Percentiles rank a stretch among this genome's conserved stretches.
These are phyloP conservation scores for Argyra leucocephala DNA, from an alignment of 2,888 invertebrate species.

Conservation along the genomic window DNA sequence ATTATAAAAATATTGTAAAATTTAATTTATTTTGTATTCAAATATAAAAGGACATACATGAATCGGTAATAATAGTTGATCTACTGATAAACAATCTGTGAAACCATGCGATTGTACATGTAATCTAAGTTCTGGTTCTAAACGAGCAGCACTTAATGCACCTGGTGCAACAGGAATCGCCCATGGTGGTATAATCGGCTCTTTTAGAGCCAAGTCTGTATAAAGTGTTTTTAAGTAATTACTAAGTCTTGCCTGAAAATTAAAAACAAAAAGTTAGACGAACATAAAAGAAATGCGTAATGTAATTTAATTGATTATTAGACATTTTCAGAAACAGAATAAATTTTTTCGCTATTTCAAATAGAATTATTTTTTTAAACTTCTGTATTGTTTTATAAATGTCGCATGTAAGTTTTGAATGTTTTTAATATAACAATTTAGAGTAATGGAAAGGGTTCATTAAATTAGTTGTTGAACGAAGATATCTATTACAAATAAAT, in stretches of 20 bases:
- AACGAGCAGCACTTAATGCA: slow-evolving; percentile 45
- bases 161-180: slow-evolving; percentile 45
- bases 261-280: slow-evolving; percentile 8
- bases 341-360: no score
- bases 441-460: no score
- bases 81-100: slow-evolving; percentile 36
- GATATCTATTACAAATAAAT: no score
- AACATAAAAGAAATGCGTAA: no score
- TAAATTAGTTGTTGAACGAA: no score
- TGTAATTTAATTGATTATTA: no score
- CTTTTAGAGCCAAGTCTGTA: slow-evolving; percentile 45
- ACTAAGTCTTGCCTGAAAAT: slow-evolving; percentile 32
- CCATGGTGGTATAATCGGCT: slow-evolving; percentile 45
- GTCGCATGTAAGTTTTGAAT: no score
- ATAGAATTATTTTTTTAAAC: no score
- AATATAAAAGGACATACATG: slow-evolving; percentile 43
- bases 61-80: slow-evolving; percentile 46
- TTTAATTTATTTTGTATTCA: not conserved
- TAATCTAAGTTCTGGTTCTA: slow-evolving; percentile 46
- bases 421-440: no score
- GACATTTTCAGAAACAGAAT: no score
- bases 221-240: slow-evolving; percentile 46
- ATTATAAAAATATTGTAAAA: not conserved
- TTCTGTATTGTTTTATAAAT: no score
- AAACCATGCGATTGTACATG: slow-evolving; percentile 34